Conservation (phyloP, 1,140 invertebrate genomes). For the Arion vulgaris region DNA sequence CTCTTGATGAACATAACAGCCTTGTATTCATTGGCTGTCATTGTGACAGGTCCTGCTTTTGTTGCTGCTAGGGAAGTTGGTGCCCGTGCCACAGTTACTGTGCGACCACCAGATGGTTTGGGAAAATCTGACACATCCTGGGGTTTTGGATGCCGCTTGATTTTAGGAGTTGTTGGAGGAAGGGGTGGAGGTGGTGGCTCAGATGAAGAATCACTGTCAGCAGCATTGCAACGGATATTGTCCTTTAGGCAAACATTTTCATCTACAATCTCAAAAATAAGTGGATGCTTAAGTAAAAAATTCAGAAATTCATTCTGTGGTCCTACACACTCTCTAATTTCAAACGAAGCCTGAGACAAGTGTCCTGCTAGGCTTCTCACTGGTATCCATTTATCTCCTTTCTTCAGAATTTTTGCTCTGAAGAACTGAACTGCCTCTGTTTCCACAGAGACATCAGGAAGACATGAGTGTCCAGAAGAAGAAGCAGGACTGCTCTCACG, state of each 20-base stretch:
- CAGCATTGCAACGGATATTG: conserved; percentile 66
- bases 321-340: conserved; percentile 73
- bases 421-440: conserved; percentile 74
- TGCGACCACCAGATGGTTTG: conserved; percentile 39
- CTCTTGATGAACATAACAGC: conserved; percentile 72
- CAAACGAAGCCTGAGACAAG: conserved; percentile 70
- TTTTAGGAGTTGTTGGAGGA: conserved; percentile 55
- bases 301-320: conserved; percentile 72
- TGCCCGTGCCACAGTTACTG: conserved; percentile 47
- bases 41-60: conserved; percentile 68
- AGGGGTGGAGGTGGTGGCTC: conserved; percentile 56
- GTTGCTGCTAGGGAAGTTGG: conserved; percentile 46
- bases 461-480: conserved; percentile 57
- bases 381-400: conserved; percentile 72
- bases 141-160: conserved; percentile 63
- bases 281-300: conserved; percentile 70
- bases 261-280: conserved; percentile 72
- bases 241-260: conserved; percentile 71
- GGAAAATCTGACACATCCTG: conserved; percentile 54
- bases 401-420: conserved; percentile 67
- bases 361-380: conserved; percentile 73
- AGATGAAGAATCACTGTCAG: conserved; percentile 60
- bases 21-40: conserved; percentile 73
- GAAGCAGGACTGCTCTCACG: conserved; percentile 63
- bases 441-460: conserved; percentile 69